A percentile compares a stretch with the other conserved stretches of the same genome.
phyloP scores from a whole-genome alignment of 2,113 vertebrate genomes.

The Potamarius usumacintae region DNA sequence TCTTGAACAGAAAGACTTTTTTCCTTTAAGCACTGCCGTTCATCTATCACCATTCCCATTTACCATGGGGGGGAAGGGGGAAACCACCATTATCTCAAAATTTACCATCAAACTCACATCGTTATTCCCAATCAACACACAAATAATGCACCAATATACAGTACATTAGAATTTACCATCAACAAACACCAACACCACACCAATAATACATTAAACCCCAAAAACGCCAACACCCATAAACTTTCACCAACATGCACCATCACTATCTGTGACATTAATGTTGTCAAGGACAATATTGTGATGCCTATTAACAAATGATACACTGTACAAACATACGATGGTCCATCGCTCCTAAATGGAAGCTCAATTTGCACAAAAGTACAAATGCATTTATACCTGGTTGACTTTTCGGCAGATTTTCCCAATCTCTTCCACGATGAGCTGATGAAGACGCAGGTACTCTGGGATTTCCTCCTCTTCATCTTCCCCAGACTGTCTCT shows the following conservation, averaged over 20 bases:
- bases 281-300: neutral
- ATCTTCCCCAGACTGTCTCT: conserved; percentile 55
- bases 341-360: neutral
- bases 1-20: neutral
- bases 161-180: neutral
- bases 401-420: conserved; percentile 95
- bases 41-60: neutral
- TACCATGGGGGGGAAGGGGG: neutral
- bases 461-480: conserved; percentile 76
- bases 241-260: neutral
- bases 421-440: conserved; percentile 85
- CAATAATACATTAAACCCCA: neutral
- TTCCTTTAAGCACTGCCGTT: neutral
- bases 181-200: neutral
- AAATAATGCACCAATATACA: neutral
- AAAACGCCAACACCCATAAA: neutral
- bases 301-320: neutral
- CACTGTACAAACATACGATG: neutral
- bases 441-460: conserved; percentile 82
- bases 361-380: neutral
- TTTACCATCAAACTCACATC: neutral
- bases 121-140: neutral
- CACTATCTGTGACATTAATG: neutral
- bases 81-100: neutral
- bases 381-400: conserved; percentile 75